phyloP scores from a whole-genome alignment of 1,140 invertebrate species.

The Vanessa tameamea region DNA sequence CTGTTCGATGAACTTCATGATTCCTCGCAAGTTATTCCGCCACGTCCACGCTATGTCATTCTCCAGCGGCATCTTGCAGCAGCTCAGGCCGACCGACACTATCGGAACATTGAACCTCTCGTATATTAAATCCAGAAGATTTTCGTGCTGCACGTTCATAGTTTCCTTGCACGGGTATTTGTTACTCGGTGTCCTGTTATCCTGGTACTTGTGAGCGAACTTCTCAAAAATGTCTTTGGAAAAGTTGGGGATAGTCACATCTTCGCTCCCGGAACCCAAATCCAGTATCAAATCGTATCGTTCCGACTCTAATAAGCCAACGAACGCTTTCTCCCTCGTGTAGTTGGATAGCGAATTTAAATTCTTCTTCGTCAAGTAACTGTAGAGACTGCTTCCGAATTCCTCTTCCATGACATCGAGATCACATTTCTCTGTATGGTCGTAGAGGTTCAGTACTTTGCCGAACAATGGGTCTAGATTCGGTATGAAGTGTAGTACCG shows the following conservation, averaged over 20 bases:
- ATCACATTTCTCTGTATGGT: constrained; percentile 73
- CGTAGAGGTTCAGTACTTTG: constrained; percentile 65
- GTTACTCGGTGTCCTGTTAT: constrained; percentile 53
- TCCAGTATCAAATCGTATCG: constrained; percentile 84
- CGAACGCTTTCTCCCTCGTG: constrained; percentile 81
- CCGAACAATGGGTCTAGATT: constrained; percentile 83
- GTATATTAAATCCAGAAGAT: constrained; percentile 81
- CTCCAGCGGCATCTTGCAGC: constrained; percentile 89
- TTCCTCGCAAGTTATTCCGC: constrained; percentile 86
- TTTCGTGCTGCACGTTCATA: constrained; percentile 55
- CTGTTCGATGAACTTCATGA: constrained; percentile 84
- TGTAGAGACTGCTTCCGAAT: constrained; percentile 82
- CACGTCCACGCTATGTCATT: constrained; percentile 86
- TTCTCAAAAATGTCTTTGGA: constrained; percentile 77
- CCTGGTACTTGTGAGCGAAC: constrained; percentile 76
- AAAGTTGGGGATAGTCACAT: constrained; percentile 79
- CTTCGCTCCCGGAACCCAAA: constrained; percentile 83
- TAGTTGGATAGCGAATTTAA: constrained; percentile 64
- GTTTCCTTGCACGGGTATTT: constrained; percentile 48
- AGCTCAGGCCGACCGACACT: constrained; percentile 84
- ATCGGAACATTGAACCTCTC: constrained; percentile 81
- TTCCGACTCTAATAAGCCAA: constrained; percentile 80
- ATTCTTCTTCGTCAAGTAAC: constrained; percentile 65
- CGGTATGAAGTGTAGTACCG: constrained; percentile 91
- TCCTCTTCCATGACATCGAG: constrained; percentile 75